phyloP scores from a whole-genome alignment of 2,113 vertebrate species.

The Acanthochromis polyacanthus region DNA sequence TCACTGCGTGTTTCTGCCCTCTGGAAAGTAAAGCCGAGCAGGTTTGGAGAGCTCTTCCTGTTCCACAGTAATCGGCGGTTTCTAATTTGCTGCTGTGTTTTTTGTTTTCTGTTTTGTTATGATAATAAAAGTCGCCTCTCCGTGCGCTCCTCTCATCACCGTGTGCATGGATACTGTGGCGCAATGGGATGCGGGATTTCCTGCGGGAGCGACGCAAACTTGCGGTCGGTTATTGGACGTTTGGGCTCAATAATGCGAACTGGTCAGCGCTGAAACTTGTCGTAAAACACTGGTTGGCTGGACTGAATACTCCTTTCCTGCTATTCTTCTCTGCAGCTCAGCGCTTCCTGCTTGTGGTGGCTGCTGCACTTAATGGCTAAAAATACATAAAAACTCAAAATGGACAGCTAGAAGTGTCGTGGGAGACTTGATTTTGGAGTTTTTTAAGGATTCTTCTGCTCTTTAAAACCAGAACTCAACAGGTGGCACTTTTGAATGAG shows the following conservation, averaged over 20 bases:
- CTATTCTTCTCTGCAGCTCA: constrained; percentile 84
- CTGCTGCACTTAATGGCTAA: constrained; percentile 80
- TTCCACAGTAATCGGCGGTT: constrained; percentile 50
- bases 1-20: constrained; percentile 29
- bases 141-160: not conserved
- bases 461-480: constrained; percentile 30
- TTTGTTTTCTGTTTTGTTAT: not conserved
- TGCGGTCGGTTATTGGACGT: constrained; percentile 43
- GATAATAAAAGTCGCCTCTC: constrained; percentile 14
- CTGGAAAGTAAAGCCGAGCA: constrained; percentile 41
- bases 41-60: constrained; percentile 78
- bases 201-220: constrained; percentile 31
- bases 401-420: constrained; percentile 47
- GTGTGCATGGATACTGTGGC: constrained; percentile 51
- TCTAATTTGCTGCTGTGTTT: not conserved
- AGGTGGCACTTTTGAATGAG: constrained; percentile 48
- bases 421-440: not conserved
- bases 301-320: constrained; percentile 85
- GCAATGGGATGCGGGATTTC: constrained; percentile 54
- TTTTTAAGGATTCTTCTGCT: not conserved
- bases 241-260: constrained; percentile 30
- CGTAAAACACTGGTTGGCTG: constrained; percentile 74
- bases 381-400: constrained; percentile 77
- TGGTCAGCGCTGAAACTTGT: constrained; percentile 64
- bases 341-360: constrained; percentile 85